Base-by-base conservation (phyloP, 2,888 invertebrate genomes). In the Eledone cirrhosa region DNA sequence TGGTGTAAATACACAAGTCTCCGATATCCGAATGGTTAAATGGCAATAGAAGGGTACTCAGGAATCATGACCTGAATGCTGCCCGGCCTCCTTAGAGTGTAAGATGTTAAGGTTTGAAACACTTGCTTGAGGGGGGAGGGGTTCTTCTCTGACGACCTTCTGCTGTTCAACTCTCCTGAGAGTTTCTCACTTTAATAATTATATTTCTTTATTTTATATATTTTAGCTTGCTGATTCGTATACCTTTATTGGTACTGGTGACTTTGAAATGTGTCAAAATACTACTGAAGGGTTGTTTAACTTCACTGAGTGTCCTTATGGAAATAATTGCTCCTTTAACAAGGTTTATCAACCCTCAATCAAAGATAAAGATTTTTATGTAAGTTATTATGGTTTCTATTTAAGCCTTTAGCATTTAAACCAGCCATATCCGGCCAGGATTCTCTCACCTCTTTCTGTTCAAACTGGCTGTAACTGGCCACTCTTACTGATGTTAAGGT, bases 241-340 rank as follows among this genome's bases (percentile, higher is more conserved):
- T 41, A 31, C 27, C 3, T 78, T 78, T 78, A 63, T 78, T 59
- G 78, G 78, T 27, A 53, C 53, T 59, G 74, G 78, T 22, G 47
- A 78, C 33, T 24, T 65, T 14, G 22, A 69, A 33, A 22, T 48
- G 41, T 79, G 77, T 29, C 65, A 48, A 48, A n/a, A 69, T 22
- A 27, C 33, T 19, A 47, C 48, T 2, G 11, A 47, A 72, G 22
- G 33, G 7, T 79, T 33, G 27, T 76, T 72, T 72, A 3, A 33
- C 72, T 72, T 41, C 31, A 31, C 7, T 13, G 24, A 22, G 2
- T 72, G 72, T 72, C 41, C 72, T 19, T 72, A 31, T 24, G 11
- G 29, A 33, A 8, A 41, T 11, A 41, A 31, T 72, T 72, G 72
- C 31, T 72, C 72, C 31, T 72, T 72, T 24, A 72, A 72, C 41